Evolutionary conservation across 2,888 invertebrate genomes (phyloP), one percentile per base, ranked within the genome.

Genomic region (Bembecia ichneumoniformis): DNA sequence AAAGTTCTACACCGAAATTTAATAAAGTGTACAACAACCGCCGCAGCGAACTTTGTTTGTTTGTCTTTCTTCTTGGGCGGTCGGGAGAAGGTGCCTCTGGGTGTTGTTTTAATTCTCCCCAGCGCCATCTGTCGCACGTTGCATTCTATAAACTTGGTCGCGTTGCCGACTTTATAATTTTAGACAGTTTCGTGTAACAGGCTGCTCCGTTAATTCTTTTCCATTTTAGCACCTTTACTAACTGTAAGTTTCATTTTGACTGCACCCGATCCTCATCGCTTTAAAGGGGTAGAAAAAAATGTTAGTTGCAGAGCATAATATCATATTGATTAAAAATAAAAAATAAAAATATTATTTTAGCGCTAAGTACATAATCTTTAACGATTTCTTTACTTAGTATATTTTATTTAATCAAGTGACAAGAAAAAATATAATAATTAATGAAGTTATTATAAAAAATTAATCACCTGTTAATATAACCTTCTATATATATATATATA

Each of bases 131-230:
- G 75, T 61, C 65, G 68, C 62, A 58, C 44, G 59, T 63, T 70
- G 71, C 68, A 51, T 64, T 60, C 45, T 58, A 67, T 60, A 60
- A 63, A 71, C 60, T 73, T 68, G 65, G 65, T 66, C 60, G 55
- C 60, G 56, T 53, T 54, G 59, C 57, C 55, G 69, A 73, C 70
- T 75, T 75, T 72, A 71, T 75, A 75, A 75, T 75, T 74, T 50
- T 36, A 34, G 40, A 50, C 47, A 47, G 44, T 44, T 44, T 44
- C 40, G 14, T 15, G 44, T 17, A 17, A 44, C 44, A 44, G 44
- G 5, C 17, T 44, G 44, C 17, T 44, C 17, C 10, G 44, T 44
- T 44, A 44, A 16, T 44, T 17, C 17, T 44, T 44, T n/a, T n/a
- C n/a, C n/a, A n/a, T n/a, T n/a, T 44, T 44, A 44, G 44, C 15